Conservation (phyloP, 2,113 vertebrate species). For the Chauna torquata region DNA sequence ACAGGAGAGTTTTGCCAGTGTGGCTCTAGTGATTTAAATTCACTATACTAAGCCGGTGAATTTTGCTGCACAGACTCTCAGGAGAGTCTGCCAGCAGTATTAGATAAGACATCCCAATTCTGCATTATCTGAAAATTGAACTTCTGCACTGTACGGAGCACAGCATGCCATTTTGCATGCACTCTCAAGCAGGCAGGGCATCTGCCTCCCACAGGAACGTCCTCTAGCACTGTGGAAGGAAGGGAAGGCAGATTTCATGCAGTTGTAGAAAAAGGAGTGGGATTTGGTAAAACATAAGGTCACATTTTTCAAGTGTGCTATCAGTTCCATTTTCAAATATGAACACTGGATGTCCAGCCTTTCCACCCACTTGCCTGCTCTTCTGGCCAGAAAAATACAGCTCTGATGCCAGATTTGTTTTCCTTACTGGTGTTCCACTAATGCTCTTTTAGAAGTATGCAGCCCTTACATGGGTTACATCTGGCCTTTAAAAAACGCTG, state of each 20-base stretch:
- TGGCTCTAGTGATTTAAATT: conserved; percentile 48
- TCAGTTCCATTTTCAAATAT: background rate
- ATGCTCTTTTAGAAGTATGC: background rate
- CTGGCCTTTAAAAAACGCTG: background rate
- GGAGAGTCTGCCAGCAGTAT: background rate
- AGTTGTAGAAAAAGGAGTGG: background rate
- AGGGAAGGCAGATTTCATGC: background rate
- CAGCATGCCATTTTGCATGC: background rate
- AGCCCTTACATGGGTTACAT: background rate
- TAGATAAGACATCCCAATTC: conserved; percentile 41
- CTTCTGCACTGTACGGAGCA: background rate
- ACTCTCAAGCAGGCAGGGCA: background rate
- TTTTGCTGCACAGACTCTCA: conserved; percentile 1
- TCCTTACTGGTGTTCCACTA: background rate
- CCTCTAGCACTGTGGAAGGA: background rate
- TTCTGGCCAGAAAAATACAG: background rate
- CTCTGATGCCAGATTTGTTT: background rate
- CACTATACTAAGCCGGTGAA: conserved; percentile 28
- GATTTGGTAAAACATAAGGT: background rate
- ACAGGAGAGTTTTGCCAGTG: conserved; percentile 1
- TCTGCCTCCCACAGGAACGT: background rate
- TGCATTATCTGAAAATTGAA: conserved; percentile 17
- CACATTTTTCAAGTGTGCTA: background rate
- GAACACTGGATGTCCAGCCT: background rate
- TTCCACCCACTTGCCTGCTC: background rate